Conservation (phyloP, 1,140 invertebrate species). For the Condylostylus longicornis region DNA sequence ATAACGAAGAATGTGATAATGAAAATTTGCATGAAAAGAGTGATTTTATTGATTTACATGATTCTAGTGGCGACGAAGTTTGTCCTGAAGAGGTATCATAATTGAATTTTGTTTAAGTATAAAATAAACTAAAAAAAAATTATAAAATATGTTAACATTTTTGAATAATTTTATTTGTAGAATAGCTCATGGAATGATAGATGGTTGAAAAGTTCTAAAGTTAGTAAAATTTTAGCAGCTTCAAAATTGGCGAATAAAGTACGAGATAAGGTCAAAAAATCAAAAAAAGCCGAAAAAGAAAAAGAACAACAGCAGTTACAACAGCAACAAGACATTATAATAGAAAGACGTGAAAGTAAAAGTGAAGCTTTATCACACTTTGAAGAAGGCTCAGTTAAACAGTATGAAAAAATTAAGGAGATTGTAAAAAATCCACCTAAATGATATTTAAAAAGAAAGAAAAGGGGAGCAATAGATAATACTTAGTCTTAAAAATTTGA, state of each 20-base stretch:
- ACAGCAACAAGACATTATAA: conserved; percentile 6
- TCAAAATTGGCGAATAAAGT: conserved; percentile 39
- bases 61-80: conserved; percentile 25
- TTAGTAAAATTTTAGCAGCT: conserved; percentile 38
- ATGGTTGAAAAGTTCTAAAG: conserved; percentile 37
- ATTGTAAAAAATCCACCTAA: no score
- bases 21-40: no score
- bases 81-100: no score
- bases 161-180: not conserved
- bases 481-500: no score
- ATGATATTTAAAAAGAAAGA: no score
- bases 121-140: not conserved
- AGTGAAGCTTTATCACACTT: conserved; percentile 20
- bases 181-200: conserved; percentile 29
- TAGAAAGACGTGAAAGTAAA: conserved; percentile 6
- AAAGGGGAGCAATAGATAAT: no score
- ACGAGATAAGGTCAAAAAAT: conserved; percentile 40
- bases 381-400: conserved; percentile 28
- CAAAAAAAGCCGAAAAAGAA: conserved; percentile 31
- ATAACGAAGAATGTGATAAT: conserved; percentile 14
- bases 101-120: not conserved
- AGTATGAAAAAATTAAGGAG: conserved; percentile 26
- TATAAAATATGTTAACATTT: not conserved
- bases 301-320: conserved; percentile 3
- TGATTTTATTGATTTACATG: conserved; percentile 21